Evolutionary conservation across 2,797 vertebrate genomes (phyloP).

Genomic region (Poecilia wingei): DNA sequence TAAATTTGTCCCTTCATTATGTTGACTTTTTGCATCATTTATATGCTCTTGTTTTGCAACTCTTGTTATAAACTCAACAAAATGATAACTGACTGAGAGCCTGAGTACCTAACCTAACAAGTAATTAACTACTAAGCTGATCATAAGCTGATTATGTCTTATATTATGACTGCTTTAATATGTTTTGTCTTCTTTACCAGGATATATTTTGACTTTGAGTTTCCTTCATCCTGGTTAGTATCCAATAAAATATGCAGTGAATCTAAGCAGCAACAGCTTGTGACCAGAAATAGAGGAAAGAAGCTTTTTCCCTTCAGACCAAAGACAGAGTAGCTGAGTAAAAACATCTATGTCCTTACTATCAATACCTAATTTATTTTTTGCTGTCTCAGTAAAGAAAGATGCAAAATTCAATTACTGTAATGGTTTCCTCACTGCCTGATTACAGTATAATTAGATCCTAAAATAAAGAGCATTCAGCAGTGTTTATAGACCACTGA

Average conservation of each 20-base stretch:
- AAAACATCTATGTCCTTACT: conserved; percentile 34
- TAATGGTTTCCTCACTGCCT: conserved; percentile 42
- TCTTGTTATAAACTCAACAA: background rate
- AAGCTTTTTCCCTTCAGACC: conserved; percentile 10
- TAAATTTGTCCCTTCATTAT: background rate
- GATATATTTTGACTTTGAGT: background rate
- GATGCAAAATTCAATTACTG: conserved; percentile 50
- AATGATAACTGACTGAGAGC: background rate
- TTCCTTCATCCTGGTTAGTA: background rate
- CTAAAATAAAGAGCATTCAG: conserved; percentile 42
- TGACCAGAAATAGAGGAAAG: conserved; percentile 15
- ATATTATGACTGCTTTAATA: background rate
- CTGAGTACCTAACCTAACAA: background rate
- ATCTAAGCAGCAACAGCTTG: background rate
- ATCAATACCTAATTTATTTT: conserved; percentile 68
- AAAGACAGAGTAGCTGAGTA: conserved; percentile 31
- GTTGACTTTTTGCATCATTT: background rate
- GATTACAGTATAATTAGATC: conserved; percentile 45
- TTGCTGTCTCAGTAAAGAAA: conserved; percentile 58
- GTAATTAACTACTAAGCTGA: background rate
- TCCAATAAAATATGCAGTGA: background rate
- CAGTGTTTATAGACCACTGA: conserved; percentile 37
- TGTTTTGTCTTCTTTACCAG: background rate
- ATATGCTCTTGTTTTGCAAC: background rate
- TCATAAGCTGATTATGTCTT: background rate